Evolutionary conservation across 1,140 invertebrate genomes (phyloP).

Genomic region (Neoseiulus cucumeris): DNA sequence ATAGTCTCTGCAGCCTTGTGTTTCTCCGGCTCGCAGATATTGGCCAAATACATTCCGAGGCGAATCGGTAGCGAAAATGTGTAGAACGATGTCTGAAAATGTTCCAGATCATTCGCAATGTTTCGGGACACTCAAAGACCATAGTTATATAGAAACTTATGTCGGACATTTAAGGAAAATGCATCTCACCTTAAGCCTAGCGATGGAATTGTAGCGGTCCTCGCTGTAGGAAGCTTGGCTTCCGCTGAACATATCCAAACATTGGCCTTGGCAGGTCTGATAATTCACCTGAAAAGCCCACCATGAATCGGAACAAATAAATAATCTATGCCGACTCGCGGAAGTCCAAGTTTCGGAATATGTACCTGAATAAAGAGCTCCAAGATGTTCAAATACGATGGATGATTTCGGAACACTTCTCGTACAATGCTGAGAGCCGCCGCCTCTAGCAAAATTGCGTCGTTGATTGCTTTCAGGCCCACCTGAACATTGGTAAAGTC

Average conservation of each 20-base stretch:
- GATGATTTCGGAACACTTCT: background rate
- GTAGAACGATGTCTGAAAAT: background rate
- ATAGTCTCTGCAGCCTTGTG: constrained; percentile 51
- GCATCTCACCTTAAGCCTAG: background rate
- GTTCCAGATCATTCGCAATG: background rate
- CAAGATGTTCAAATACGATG: background rate
- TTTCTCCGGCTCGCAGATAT: background rate
- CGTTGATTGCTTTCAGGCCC: background rate
- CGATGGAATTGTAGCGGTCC: background rate
- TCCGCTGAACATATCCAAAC: background rate
- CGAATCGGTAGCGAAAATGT: background rate
- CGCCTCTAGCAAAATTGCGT: background rate
- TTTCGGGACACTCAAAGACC: background rate
- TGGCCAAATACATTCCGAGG: constrained; percentile 2
- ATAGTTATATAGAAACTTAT: background rate
- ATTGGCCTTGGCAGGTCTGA: background rate
- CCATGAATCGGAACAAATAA: too few species aligned
- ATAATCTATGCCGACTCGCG: too few species aligned
- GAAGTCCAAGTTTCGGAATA: background rate
- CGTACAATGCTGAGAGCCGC: background rate
- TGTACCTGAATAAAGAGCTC: background rate
- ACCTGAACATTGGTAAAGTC: background rate
- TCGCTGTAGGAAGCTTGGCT: background rate
- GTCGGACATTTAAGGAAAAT: background rate
- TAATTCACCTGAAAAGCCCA: background rate